A percentile compares a stretch with the other conserved stretches of the same genome.
Conservation (phyloP, 1,140 invertebrate genomes). For the Platyscapa corneri region DNA sequence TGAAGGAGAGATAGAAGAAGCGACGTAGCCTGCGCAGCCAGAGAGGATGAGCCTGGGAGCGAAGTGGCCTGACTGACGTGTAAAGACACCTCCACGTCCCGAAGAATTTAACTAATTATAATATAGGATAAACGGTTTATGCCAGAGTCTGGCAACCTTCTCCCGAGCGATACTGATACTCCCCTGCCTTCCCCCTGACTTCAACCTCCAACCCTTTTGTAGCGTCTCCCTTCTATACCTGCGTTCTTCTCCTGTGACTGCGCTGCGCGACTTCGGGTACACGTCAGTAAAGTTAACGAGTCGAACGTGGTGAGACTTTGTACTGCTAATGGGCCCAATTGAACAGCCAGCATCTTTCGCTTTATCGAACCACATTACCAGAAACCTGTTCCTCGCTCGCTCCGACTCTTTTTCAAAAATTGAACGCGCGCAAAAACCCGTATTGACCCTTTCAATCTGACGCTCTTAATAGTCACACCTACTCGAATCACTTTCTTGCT, state of each 20-base stretch:
- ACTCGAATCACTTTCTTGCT: too few species aligned
- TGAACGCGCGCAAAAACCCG: too few species aligned
- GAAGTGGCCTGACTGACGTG: constrained; percentile 73
- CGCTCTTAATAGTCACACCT: too few species aligned
- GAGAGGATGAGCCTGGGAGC: constrained; percentile 71
- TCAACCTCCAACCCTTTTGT: constrained; percentile 50
- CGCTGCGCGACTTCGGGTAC: constrained; percentile 32
- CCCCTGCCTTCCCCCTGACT: constrained; percentile 51
- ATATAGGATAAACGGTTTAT: constrained; percentile 75
- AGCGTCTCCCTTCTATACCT: constrained; percentile 45
- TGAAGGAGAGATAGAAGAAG: constrained; percentile 53
- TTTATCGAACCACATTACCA: background rate
- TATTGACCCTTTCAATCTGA: too few species aligned
- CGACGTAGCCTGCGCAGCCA: background rate
- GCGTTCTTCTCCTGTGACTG: background rate
- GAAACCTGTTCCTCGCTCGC: background rate
- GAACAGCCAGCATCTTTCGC: constrained; percentile 8
- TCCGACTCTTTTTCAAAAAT: too few species aligned
- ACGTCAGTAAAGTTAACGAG: constrained; percentile 41
- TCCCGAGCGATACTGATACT: constrained; percentile 69
- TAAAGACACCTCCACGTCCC: constrained; percentile 74
- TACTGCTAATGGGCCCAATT: constrained; percentile 44
- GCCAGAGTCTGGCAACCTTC: constrained; percentile 70
- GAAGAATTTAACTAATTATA: constrained; percentile 76
- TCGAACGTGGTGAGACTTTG: constrained; percentile 46